Evolutionary conservation across 2,888 invertebrate genomes (phyloP), one percentile per base, ranked within the genome.

Genomic region (Pseudoips prasinana): DNA sequence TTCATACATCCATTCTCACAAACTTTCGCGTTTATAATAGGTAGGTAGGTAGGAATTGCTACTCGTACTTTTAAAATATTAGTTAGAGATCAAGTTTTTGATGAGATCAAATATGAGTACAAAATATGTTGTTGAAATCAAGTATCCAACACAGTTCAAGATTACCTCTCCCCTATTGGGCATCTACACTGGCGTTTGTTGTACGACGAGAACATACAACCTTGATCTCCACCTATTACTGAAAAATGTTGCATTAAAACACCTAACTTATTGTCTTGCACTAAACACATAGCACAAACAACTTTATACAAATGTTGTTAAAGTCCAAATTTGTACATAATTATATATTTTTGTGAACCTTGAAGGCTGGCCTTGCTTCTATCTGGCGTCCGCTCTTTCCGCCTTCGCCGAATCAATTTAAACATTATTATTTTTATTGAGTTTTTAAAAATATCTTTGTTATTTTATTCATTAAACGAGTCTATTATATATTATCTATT

Each of bases 381-480:
- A 80, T 83, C 82, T 80, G 76, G 74, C 80, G 80, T 68, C 77
- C 83, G 81, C 73, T 87, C 86, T 86, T 88, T 88, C 87, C 87
- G 87, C 86, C 85, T 88, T 84, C 77, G 78, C 72, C 75, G 81
- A 84, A 81, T 84, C 83, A 79, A 82, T 82, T 84, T 72, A 74
- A 78, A 77, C 74, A 70, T 76, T 73, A 75, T 73, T 74, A 76
- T 80, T 80, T 78, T 77, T 73, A 71, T 73, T 69, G 58, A 62
- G 58, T 55, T 63, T 61, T 49, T 56, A 58, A 59, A 64, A 59
- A 58, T 39, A 47, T 46, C 41, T 54, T 53, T 61, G 58, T 56
- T 42, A 38, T 42, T 34, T 39, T n/a, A 34, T 42, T 33, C 19
- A 33, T 22, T 11, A 26, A 30, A 35, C 30, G 33, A 35, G 27